Percentiles rank a stretch among this genome's conserved stretches.
Conservation (phyloP, 2,113 vertebrate species). For the Etia nguti region DNA sequence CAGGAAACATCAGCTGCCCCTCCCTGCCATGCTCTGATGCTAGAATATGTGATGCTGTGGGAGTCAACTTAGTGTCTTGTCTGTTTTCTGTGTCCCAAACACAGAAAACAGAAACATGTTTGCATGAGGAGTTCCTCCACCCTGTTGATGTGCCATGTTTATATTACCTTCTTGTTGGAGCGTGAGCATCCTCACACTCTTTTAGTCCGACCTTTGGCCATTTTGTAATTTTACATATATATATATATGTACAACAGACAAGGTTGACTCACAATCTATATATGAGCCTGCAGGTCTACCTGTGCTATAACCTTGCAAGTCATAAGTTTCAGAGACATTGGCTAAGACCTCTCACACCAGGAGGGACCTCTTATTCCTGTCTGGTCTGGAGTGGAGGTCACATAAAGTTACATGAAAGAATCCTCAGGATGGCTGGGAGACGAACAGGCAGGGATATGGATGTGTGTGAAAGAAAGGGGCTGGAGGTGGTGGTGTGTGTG, state of each 20-base stretch:
- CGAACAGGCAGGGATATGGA: background rate
- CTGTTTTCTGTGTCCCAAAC: slow-evolving; percentile 15
- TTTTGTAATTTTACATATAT: background rate
- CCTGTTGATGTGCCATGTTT: slow-evolving; percentile 30
- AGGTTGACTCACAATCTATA: background rate
- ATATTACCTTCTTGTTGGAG: slow-evolving; percentile 16
- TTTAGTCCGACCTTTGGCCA: background rate
- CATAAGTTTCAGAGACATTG: slow-evolving; percentile 38
- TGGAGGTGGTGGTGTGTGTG: background rate
- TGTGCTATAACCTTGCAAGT: background rate
- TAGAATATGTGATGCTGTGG: slow-evolving; percentile 13
- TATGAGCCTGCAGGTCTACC: background rate
- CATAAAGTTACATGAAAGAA: slow-evolving; percentile 46
- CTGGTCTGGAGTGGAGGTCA: slow-evolving; percentile 51
- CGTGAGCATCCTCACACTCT: slow-evolving; percentile 3
- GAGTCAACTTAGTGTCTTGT: slow-evolving; percentile 12
- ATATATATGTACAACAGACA: background rate
- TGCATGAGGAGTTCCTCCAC: slow-evolving; percentile 43
- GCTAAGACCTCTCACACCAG: slow-evolving; percentile 37
- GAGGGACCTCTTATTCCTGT: slow-evolving; percentile 35
- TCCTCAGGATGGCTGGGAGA: slow-evolving; percentile 18
- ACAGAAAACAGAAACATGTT: slow-evolving; percentile 61
- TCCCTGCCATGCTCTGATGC: background rate
- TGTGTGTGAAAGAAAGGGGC: slow-evolving; percentile 9
- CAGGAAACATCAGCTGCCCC: background rate